Evolutionary conservation across 2,888 invertebrate species (phyloP).

Genomic region (Gibbula magus): DNA sequence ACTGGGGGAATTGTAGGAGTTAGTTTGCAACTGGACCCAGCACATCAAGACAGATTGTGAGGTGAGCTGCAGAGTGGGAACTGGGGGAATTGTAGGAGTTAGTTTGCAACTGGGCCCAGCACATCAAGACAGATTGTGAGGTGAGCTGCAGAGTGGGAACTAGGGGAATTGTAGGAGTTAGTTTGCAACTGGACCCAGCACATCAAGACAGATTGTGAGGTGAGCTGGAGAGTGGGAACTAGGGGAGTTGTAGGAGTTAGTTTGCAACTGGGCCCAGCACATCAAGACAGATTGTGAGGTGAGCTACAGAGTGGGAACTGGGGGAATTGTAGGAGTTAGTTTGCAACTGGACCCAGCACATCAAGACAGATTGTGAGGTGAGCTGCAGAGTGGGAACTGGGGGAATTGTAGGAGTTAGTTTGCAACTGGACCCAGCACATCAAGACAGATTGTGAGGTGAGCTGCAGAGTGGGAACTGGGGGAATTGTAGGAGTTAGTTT

Average conservation of each 20-base stretch:
- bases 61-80: slow-evolving; percentile 69
- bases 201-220: slow-evolving; percentile 85
- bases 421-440: slow-evolving; percentile 85
- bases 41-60: slow-evolving; percentile 87
- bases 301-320: slow-evolving; percentile 30
- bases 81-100: neutral
- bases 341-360: slow-evolving; percentile 84
- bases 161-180: neutral
- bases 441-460: slow-evolving; percentile 82
- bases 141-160: slow-evolving; percentile 68
- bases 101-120: slow-evolving; percentile 81
- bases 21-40: slow-evolving; percentile 79
- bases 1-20: neutral
- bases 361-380: slow-evolving; percentile 83
- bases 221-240: slow-evolving; percentile 56
- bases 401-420: neutral
- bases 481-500: neutral
- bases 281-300: slow-evolving; percentile 85
- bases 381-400: slow-evolving; percentile 22
- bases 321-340: neutral
- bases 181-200: slow-evolving; percentile 82
- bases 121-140: slow-evolving; percentile 86
- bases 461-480: neutral
- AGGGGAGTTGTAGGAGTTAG: neutral
- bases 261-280: slow-evolving; percentile 82